A percentile compares a stretch with the other conserved stretches of the same genome.
Conservation (phyloP, 2,113 vertebrate species). For the Dicerorhinus sumatrensis region DNA sequence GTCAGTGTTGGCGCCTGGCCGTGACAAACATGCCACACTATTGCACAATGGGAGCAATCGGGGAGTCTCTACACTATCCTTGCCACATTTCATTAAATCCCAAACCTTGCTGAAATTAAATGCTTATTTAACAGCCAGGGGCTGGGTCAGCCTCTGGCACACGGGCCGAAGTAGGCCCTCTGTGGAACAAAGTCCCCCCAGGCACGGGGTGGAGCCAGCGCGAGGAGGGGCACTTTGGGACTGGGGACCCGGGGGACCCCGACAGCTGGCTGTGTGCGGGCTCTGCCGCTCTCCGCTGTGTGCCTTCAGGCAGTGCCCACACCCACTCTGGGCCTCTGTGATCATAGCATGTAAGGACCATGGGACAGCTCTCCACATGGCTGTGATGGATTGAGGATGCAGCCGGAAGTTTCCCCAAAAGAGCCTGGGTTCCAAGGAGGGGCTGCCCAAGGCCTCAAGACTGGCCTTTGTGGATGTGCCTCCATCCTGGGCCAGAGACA, state of each 20-base stretch:
- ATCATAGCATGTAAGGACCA: neutral
- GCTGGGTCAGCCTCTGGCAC: neutral
- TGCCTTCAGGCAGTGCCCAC: neutral
- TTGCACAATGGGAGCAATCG: too few species aligned
- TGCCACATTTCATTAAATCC: neutral
- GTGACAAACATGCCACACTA: neutral
- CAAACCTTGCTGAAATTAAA: neutral
- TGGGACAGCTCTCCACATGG: neutral
- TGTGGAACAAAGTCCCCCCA: too few species aligned
- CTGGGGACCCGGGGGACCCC: too few species aligned
- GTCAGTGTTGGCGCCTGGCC: neutral
- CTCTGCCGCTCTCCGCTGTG: neutral
- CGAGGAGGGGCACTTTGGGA: neutral
- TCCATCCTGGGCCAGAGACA: neutral
- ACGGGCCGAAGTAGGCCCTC: neutral
- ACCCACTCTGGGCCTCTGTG: neutral
- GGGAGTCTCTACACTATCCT: neutral
- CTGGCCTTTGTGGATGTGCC: neutral
- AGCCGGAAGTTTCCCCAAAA: neutral
- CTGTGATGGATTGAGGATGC: neutral
- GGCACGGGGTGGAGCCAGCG: neutral
- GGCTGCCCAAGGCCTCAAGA: neutral
- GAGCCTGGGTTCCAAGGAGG: neutral
- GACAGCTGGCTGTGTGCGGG: neutral
- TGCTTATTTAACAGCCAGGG: neutral